These are phyloP conservation scores for Vireo altiloquus DNA, from an alignment of 2,113 vertebrate species.

Conservation along the genomic window DNA sequence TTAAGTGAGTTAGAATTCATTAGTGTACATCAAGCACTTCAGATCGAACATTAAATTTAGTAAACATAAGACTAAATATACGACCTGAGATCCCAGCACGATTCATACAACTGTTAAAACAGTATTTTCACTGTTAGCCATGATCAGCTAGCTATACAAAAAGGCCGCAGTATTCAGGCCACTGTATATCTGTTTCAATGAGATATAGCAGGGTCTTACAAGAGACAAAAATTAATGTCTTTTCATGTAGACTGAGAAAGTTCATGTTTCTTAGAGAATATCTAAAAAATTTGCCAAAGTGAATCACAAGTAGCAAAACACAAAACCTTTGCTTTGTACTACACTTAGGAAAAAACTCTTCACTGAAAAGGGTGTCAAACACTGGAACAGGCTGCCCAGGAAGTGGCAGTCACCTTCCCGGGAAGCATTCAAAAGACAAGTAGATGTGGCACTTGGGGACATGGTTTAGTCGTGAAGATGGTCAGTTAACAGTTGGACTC, in stretches of 20 bases:
- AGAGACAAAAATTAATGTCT: background rate
- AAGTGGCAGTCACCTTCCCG: background rate
- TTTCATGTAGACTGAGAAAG: background rate
- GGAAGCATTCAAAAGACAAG: background rate
- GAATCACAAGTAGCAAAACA: background rate
- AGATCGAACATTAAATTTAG: background rate
- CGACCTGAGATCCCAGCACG: background rate
- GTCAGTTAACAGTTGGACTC: background rate
- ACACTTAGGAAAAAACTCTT: background rate
- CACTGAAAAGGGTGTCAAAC: background rate
- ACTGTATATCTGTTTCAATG: background rate
- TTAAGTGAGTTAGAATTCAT: background rate
- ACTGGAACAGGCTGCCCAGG: background rate
- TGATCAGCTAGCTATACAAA: background rate
- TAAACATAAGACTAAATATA: background rate
- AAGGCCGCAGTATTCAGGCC: background rate
- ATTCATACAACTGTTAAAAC: background rate
- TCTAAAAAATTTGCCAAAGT: background rate
- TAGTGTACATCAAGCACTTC: background rate
- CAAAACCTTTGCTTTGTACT: background rate
- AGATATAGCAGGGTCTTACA: background rate
- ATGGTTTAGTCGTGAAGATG: background rate
- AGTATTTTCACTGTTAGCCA: background rate
- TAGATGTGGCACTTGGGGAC: background rate
- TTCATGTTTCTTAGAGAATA: background rate